These are phyloP conservation scores for Sabatieria punctata DNA, from an alignment of 2,888 invertebrate genomes.

Conservation along the genomic window DNA sequence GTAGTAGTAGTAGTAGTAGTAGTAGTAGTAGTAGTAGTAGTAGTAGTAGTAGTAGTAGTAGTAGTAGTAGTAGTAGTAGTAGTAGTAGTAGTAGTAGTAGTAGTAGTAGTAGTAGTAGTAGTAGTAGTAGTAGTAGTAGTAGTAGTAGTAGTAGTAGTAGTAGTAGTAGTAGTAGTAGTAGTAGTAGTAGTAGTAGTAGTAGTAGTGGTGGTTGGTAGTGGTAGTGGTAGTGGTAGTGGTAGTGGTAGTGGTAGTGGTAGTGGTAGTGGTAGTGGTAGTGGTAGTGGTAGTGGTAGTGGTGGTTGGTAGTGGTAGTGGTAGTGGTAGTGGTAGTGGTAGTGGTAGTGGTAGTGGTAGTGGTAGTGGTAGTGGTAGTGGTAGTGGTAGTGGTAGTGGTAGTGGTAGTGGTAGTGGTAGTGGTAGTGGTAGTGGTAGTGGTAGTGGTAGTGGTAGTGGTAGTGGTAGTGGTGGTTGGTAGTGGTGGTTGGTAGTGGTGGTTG, in stretches of 20 bases:
- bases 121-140: not conserved
- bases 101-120: too few species aligned
- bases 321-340: slow-evolving; percentile 5
- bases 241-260: not conserved
- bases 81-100: not conserved
- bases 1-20: slow-evolving; percentile 4
- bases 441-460: slow-evolving; percentile 7
- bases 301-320: slow-evolving; percentile 6
- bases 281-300: too few species aligned
- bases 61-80: not conserved
- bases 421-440: slow-evolving; percentile 8
- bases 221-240: not conserved
- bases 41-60: slow-evolving; percentile 3
- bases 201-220: too few species aligned
- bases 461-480: too few species aligned
- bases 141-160: not conserved
- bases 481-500: too few species aligned
- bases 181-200: too few species aligned
- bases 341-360: slow-evolving; percentile 6
- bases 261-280: slow-evolving; percentile 2
- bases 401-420: slow-evolving; percentile 7
- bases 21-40: slow-evolving; percentile 3
- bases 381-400: slow-evolving; percentile 7
- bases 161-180: not conserved
- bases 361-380: slow-evolving; percentile 7